Evolutionary conservation across 2,113 vertebrate genomes (phyloP).

Genomic region (Antennarius striatus): DNA sequence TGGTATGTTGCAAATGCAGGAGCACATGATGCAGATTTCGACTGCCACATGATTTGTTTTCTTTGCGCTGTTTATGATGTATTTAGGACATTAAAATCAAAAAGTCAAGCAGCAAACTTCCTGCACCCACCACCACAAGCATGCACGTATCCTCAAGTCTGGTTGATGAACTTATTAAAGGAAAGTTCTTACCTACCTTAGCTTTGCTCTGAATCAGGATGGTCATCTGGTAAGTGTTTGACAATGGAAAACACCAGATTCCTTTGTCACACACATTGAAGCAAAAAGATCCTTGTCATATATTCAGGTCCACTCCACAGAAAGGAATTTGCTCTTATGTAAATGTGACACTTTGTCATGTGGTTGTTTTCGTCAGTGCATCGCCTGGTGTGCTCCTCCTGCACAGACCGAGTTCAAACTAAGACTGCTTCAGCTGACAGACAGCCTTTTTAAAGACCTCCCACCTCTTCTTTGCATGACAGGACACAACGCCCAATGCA

Average conservation of each 20-base stretch:
- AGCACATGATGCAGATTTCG: conserved; percentile 64
- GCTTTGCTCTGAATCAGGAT: conserved; percentile 77
- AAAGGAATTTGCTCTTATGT: conserved; percentile 48
- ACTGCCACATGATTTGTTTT: conserved; percentile 60
- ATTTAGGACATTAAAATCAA: conserved; percentile 39
- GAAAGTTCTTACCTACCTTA: conserved; percentile 74
- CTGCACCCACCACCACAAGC: background rate
- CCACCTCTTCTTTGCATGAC: conserved; percentile 58
- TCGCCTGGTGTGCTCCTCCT: conserved; percentile 57
- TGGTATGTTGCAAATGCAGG: conserved; percentile 33
- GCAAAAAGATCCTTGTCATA: conserved; percentile 65
- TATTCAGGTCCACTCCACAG: conserved; percentile 60
- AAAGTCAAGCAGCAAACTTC: conserved; percentile 10
- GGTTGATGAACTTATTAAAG: background rate
- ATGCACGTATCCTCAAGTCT: background rate
- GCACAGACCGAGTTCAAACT: conserved; percentile 59
- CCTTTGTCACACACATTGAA: conserved; percentile 80
- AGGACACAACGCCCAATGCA: conserved; percentile 17
- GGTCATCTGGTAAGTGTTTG: conserved; percentile 82
- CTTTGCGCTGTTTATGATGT: conserved; percentile 9
- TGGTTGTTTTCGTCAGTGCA: conserved; percentile 50
- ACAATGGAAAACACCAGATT: conserved; percentile 74
- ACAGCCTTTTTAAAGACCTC: conserved; percentile 70
- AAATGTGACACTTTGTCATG: conserved; percentile 63
- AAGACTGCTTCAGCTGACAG: conserved; percentile 61